Evolutionary conservation across 2,888 invertebrate species (phyloP), one percentile per base, ranked within the genome.

Genomic region (Stenodema calcarata): DNA sequence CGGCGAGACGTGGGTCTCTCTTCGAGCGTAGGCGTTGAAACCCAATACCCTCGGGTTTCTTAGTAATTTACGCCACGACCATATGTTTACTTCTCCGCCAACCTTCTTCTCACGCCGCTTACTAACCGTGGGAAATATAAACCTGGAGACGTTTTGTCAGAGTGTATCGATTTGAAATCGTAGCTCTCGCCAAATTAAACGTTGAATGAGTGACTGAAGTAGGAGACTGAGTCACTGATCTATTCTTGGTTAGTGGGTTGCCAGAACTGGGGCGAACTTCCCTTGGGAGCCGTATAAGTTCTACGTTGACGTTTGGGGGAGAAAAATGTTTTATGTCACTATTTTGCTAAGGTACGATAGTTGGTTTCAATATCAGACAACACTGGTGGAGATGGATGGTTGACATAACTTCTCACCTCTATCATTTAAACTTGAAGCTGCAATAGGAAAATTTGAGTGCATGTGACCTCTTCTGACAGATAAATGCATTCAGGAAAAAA

Each of bases 191-290:
- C 84, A 84, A 84, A 70, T 84, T 84, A 84, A 84, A 84, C 84
- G 44, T 75, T 84, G 84, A 84, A 84, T 84, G 84, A 73, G 73
- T 44, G 83, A 70, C 70, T n/a, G 70, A 44, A 69, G 35, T 42
- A 47, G 75, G 47, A 28, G 42, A n/a, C 54, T 84, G 84, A 84
- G 84, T 84, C 84, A 84, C 47, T 16, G 75, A 73, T 84, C 84
- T 84, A 84, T 84, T 84, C 44, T 75, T 30, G 35, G 44, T 84
- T 73, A 47, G 73, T 73, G 84, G 84, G 84, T 84, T 84, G 84
- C 73, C 84, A 84, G 84, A 84, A 73, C 70, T 84, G 44, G 84
- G 84, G 50, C 84, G 84, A 84, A 84, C 84, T 84, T 73, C 73
- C 35, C 35, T n/a, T 42, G 73, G 30, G 73, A 84, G 82, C 84